Conservation (phyloP, 2,113 vertebrate species). For the Cyanoderma ruficeps region DNA sequence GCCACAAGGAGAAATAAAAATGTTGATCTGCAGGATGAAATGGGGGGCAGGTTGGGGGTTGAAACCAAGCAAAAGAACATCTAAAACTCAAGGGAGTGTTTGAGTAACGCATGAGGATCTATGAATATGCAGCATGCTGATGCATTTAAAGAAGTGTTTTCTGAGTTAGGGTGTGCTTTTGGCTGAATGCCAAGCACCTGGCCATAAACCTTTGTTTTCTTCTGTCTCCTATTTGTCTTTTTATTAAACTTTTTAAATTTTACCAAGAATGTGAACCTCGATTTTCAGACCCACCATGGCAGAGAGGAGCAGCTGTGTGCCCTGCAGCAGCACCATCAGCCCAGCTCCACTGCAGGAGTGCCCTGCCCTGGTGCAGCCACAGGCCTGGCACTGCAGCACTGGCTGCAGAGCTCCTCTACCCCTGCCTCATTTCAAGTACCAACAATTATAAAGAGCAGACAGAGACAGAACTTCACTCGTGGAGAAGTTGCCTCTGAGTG, state of each 20-base stretch:
- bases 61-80: background rate
- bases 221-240: no score
- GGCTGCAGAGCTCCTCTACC: background rate
- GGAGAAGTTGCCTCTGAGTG: accelerated
- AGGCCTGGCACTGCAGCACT: accelerated
- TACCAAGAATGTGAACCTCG: no score
- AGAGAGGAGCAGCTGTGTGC: background rate
- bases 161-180: no score
- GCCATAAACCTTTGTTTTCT: no score
- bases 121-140: no score
- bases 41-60: no score
- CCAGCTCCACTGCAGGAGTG: accelerated
- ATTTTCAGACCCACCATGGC: accelerated
- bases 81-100: background rate
- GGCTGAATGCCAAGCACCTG: no score
- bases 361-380: accelerated
- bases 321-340: accelerated
- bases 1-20: no score
- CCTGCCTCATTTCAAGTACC: background rate
- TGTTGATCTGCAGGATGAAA: background rate
- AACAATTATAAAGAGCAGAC: background rate
- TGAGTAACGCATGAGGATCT: no score
- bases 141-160: no score
- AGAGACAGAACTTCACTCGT: accelerated
- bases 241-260: no score